Percentiles rank a stretch among this genome's conserved stretches.
Conservation (phyloP, 2,888 invertebrate genomes). For the Hermodice carunculata region DNA sequence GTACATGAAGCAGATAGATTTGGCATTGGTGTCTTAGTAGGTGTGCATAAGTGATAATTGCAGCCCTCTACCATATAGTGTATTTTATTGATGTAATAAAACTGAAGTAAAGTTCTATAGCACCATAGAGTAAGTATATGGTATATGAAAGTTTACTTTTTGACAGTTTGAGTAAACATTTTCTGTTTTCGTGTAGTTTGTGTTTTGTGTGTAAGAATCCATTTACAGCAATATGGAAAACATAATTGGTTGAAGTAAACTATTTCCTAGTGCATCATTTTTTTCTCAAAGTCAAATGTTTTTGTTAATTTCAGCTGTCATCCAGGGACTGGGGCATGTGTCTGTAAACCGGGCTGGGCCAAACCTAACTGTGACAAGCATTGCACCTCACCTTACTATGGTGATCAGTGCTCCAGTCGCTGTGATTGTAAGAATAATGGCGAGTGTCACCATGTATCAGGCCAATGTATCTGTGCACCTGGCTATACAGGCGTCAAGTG, state of each 20-base stretch:
- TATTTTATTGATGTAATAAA: not conserved
- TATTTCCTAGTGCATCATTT: too few species aligned
- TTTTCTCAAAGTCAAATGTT: not conserved
- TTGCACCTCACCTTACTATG: slow-evolving; percentile 44
- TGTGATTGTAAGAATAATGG: slow-evolving; percentile 48
- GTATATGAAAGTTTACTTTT: too few species aligned
- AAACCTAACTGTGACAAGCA: slow-evolving; percentile 13
- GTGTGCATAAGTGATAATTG: not conserved
- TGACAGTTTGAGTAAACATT: too few species aligned
- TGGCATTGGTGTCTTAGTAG: too few species aligned
- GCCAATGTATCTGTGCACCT: slow-evolving; percentile 44
- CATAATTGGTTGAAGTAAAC: too few species aligned
- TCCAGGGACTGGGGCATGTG: slow-evolving; percentile 43
- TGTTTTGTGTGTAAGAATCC: not conserved
- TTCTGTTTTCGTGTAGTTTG: not conserved
- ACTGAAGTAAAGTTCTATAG: too few species aligned
- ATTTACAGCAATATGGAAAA: too few species aligned
- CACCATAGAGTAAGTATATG: too few species aligned
- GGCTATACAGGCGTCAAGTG: slow-evolving; percentile 27
- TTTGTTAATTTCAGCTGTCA: slow-evolving; percentile 15
- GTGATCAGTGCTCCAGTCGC: slow-evolving; percentile 39
- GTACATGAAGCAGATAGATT: too few species aligned
- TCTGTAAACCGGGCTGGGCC: slow-evolving; percentile 47
- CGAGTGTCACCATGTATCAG: slow-evolving; percentile 48
- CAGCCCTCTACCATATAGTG: not conserved